Evolutionary conservation across 2,113 vertebrate species (phyloP).

Genomic region (Menura novaehollandiae): DNA sequence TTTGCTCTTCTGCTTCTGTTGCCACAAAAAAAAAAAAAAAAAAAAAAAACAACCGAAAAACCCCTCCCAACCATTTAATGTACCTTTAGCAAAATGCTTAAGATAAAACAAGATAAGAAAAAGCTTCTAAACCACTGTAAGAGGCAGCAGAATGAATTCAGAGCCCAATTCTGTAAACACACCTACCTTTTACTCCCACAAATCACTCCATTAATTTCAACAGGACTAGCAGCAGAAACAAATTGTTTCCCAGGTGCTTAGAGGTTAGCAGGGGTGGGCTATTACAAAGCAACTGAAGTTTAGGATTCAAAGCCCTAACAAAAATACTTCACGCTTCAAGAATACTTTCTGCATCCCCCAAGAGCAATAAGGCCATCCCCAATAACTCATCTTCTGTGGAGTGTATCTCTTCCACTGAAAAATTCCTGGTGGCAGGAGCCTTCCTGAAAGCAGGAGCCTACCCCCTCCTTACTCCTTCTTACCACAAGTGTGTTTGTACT

Average conservation of each 20-base stretch:
- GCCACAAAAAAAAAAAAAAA: background rate
- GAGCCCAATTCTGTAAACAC: background rate
- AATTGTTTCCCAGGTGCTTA: background rate
- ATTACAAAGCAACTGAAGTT: background rate
- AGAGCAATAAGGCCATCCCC: background rate
- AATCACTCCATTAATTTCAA: background rate
- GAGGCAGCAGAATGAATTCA: background rate
- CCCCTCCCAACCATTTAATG: background rate
- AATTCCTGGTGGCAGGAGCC: background rate
- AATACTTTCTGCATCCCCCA: background rate
- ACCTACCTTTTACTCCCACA: background rate
- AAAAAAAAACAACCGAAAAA: background rate
- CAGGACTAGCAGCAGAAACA: background rate
- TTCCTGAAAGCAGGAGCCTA: background rate
- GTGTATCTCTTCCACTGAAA: background rate
- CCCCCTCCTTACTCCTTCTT: background rate
- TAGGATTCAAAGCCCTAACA: background rate
- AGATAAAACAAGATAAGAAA: constrained; percentile 6
- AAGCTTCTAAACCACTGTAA: background rate
- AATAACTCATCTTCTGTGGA: background rate
- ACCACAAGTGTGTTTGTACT: background rate
- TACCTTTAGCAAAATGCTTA: background rate
- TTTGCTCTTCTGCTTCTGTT: constrained; percentile 58
- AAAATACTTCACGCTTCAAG: background rate
- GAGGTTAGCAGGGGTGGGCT: background rate